Conservation (phyloP, 1,140 invertebrate species). For the Propsilocerus akamusi region DNA sequence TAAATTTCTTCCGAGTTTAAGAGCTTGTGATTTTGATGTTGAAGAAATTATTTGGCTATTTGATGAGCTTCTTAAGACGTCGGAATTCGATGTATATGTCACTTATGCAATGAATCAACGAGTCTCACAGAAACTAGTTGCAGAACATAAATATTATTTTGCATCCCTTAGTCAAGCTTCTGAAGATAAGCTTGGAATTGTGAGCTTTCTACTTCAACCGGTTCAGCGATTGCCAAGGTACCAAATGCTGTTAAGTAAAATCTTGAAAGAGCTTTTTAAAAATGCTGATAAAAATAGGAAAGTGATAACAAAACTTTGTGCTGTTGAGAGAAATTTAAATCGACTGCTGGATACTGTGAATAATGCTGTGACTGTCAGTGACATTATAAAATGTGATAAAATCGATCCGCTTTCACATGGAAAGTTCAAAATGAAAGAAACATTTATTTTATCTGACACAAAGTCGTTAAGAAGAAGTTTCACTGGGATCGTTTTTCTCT, state of each 20-base stretch:
- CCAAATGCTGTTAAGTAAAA: constrained; percentile 18
- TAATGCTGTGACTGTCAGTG: constrained; percentile 20
- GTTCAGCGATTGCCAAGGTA: constrained; percentile 22
- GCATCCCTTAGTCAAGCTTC: constrained; percentile 9
- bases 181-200: constrained; percentile 22
- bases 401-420: too few species aligned
- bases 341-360: constrained; percentile 19
- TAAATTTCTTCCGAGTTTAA: constrained; percentile 19
- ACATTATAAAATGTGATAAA: constrained; percentile 21
- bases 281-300: too few species aligned
- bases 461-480: too few species aligned
- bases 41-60: neutral
- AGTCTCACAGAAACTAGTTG: too few species aligned
- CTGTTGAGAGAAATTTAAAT: constrained; percentile 17
- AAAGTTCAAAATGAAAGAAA: too few species aligned
- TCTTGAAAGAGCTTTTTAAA: constrained; percentile 6
- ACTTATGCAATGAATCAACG: too few species aligned
- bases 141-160: too few species aligned
- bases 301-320: constrained; percentile 20
- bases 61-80: too few species aligned
- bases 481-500: too few species aligned
- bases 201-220: constrained; percentile 21
- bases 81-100: too few species aligned
- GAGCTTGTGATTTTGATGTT: constrained; percentile 14
- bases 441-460: too few species aligned